These are phyloP conservation scores for Bedellia somnulentella DNA, from an alignment of 2,888 invertebrate species.

Conservation along the genomic window DNA sequence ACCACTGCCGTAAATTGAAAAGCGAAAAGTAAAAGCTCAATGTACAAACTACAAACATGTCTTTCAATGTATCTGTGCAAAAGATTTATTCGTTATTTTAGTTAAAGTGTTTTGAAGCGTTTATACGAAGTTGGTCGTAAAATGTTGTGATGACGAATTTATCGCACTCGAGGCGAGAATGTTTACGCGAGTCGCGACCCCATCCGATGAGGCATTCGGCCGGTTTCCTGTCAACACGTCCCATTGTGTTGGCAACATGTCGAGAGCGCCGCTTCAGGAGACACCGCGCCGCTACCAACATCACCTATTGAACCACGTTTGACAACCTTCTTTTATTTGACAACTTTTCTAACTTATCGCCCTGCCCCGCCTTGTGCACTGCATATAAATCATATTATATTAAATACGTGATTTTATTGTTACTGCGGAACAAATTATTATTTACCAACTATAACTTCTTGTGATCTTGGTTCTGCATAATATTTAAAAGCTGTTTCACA, in stretches of 20 bases:
- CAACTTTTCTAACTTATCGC: too few species aligned
- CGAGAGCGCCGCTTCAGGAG: conserved; percentile 10
- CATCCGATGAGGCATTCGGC: conserved; percentile 18
- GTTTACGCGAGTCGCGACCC: conserved; percentile 17
- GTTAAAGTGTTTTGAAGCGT: conserved; percentile 3
- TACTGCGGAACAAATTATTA: too few species aligned
- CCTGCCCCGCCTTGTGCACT: too few species aligned
- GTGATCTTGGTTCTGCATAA: too few species aligned
- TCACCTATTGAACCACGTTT: neutral
- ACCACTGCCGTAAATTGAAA: too few species aligned
- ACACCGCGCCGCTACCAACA: neutral
- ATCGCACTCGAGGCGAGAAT: conserved; percentile 19
- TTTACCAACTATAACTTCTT: too few species aligned
- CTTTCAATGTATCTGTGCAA: too few species aligned
- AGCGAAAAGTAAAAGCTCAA: too few species aligned
- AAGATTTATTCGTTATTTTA: conserved; percentile 1
- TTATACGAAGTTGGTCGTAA: conserved; percentile 4
- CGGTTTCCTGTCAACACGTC: conserved; percentile 44
- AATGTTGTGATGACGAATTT: conserved; percentile 16
- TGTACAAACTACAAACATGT: too few species aligned
- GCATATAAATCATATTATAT: too few species aligned
- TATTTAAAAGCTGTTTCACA: too few species aligned
- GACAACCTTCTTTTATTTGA: neutral
- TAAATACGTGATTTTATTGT: too few species aligned
- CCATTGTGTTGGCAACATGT: conserved; percentile 30